Evolutionary conservation across 2,797 vertebrate genomes (phyloP), one percentile per base, ranked within the genome.

Genomic region (Rallus crepitans): DNA sequence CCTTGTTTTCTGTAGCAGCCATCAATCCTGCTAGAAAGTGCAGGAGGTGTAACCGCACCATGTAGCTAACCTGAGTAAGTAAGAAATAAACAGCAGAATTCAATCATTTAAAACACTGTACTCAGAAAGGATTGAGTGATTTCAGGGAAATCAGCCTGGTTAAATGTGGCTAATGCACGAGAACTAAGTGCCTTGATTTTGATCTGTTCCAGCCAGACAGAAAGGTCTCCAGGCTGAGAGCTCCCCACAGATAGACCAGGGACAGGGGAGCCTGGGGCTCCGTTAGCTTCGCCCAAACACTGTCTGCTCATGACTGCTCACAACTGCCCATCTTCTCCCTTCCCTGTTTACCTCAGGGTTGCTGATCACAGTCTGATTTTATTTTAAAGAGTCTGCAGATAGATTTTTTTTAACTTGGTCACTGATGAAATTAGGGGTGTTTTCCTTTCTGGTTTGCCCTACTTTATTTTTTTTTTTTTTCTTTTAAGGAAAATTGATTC

Each of bases 101-200:
- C 52, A 70, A 15, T 72, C 24, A 76, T 59, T 89, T 65, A 71
- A 72, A 87, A 28, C 40, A 15, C 35, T 47, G 5, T n/a, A 21
- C 50, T 69, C 31, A 8, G 42, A 50, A 65, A 73, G 66, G 59
- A 42, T 82, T 69, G 40, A 19, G 23, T 77, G 30, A 70, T 60
- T 84, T 50, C 42, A 77, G 79, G 56, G 75, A 65, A 65, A 84
- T 66, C 61, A 79, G 50, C 31, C 75, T 94, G 78, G 63, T 53
- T 76, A 53, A 75, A 64, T 20, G 55, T 71, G 45, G 40, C 45
- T 81, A 52, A 28, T 37, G 39, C 48, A 70, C 1, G 2, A 45
- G 53, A 89, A 42, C 48, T 47, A 48, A 50, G 57, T 0, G 0
- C 35, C 31, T 59, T 42, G 30, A 3, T 25, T 66, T 81, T 4